Base-by-base conservation (phyloP, 1,140 invertebrate species). In the Mya arenaria region DNA sequence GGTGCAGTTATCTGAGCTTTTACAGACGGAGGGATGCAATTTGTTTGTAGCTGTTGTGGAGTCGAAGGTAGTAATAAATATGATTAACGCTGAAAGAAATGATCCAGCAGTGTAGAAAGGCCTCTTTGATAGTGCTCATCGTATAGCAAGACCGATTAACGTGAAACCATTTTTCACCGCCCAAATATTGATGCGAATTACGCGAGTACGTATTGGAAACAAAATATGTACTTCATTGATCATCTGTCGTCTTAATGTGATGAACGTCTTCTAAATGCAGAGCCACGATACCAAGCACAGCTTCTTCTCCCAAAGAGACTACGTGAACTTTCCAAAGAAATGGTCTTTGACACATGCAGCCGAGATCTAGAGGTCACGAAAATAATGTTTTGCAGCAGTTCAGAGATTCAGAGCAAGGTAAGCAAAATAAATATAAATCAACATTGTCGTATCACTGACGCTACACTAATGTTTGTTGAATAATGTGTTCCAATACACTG, bases 31-130 rank as follows among this genome's bases (percentile, higher is more conserved):
- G 55, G 19, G 41, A 60, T 84, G 69, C 25, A 73, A 81, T 30
- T 36, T 81, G 56, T 23, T 81, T 30, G 71, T 36, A n/a, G 83
- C 83, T 56, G 36, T 81, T 6, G 10, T 65, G 34, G 77, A 84
- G n/a, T 68, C 48, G 19, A 68, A 48, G 36, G 23, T 32, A n/a
- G n/a, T n/a, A n/a, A n/a, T n/a, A n/a, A n/a, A n/a, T 28, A 62
- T 44, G 56, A 58, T 36, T 13, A 25, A 65, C 25, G 34, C 25
- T 41, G 62, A 84, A 63, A n/a, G 75, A 8, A 41, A 41, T 8
- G 73, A 83, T 69, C 55, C 32, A 30, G 32, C 39, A 15, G 75
- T 74, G 15, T 84, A n/a, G 62, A 62, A 25, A 74, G 44, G 32
- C 58, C 17, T 71, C 13, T 84, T 25, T 66, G 48, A 80, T 34